These are phyloP conservation scores for Platyscelio sp. DNA, from an alignment of 2,888 invertebrate species.

Conservation along the genomic window DNA sequence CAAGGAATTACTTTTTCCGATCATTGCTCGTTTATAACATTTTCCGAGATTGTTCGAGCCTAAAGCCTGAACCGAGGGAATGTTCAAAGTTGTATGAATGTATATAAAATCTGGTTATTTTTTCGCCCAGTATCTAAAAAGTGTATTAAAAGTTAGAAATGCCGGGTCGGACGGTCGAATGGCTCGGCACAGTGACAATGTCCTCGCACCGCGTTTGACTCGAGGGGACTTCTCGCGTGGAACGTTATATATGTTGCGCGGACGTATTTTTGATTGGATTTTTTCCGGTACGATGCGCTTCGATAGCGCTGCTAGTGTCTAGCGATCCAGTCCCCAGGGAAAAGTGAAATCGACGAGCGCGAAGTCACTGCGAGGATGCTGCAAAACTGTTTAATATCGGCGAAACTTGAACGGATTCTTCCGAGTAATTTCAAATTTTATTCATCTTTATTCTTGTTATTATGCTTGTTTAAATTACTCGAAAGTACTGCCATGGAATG, in stretches of 20 bases:
- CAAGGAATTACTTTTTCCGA: too few species aligned
- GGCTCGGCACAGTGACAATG: slow-evolving; percentile 52
- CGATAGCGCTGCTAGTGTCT: slow-evolving; percentile 61
- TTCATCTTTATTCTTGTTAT: slow-evolving; percentile 58
- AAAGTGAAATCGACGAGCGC: slow-evolving; percentile 68
- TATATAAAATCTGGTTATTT: slow-evolving; percentile 27
- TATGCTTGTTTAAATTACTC: slow-evolving; percentile 54
- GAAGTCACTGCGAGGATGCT: slow-evolving; percentile 52
- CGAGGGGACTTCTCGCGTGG: slow-evolving; percentile 60
- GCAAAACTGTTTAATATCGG: slow-evolving; percentile 51
- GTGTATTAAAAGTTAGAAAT: slow-evolving; percentile 40
- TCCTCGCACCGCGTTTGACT: slow-evolving; percentile 40
- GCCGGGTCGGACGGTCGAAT: slow-evolving; percentile 28
- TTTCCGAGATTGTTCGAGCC: not conserved
- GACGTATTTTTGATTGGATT: slow-evolving; percentile 70
- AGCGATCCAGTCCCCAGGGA: slow-evolving; percentile 61
- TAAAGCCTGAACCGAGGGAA: not conserved
- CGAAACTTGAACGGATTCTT: slow-evolving; percentile 58
- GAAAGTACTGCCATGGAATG: slow-evolving; percentile 31
- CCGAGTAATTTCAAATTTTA: slow-evolving; percentile 59
- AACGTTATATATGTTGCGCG: slow-evolving; percentile 58
- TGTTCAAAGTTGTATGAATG: not conserved
- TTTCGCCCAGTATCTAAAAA: slow-evolving; percentile 23
- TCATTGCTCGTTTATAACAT: too few species aligned
- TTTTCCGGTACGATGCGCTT: slow-evolving; percentile 71